phyloP scores from a whole-genome alignment of 2,113 vertebrate species.

The Psittacula cyanocephala region DNA sequence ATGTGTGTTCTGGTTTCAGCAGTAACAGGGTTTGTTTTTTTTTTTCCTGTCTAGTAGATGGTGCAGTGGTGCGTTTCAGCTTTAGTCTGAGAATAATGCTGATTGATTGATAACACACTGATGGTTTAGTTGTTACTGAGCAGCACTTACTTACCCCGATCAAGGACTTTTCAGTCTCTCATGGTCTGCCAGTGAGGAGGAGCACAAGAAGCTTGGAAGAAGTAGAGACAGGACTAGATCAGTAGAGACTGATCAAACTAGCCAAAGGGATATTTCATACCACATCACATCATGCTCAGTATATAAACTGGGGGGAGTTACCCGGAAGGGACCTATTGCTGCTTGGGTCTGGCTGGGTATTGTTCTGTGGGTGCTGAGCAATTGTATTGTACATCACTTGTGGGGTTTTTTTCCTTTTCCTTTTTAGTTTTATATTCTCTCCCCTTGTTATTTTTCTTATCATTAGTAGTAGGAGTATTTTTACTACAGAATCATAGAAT shows the following conservation, averaged over 20 bases:
- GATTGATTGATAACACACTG: not conserved
- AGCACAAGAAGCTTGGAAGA: not conserved
- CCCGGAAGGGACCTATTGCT: not conserved
- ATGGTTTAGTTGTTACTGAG: not conserved
- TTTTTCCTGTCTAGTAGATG: not conserved
- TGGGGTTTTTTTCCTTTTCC: not conserved
- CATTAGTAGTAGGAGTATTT: not conserved
- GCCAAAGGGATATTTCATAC: not conserved
- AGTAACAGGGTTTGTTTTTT: not conserved
- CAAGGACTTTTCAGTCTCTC: not conserved
- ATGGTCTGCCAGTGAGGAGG: not conserved
- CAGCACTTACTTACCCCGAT: not conserved
- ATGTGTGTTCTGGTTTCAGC: not conserved
- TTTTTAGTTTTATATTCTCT: not conserved
- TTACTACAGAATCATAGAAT: not conserved
- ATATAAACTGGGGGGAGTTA: not conserved
- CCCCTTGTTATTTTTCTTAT: not conserved
- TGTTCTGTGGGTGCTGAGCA: not conserved
- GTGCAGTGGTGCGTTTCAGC: not conserved
- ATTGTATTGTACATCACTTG: not conserved
- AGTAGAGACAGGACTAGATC: not conserved
- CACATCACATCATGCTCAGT: not conserved
- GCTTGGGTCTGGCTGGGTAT: not conserved
- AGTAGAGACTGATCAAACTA: not conserved
- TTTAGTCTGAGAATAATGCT: not conserved